Evolutionary conservation across 2,888 invertebrate species (phyloP), one percentile per base, ranked within the genome.

Genomic region (Petrolisthes cinctipes): DNA sequence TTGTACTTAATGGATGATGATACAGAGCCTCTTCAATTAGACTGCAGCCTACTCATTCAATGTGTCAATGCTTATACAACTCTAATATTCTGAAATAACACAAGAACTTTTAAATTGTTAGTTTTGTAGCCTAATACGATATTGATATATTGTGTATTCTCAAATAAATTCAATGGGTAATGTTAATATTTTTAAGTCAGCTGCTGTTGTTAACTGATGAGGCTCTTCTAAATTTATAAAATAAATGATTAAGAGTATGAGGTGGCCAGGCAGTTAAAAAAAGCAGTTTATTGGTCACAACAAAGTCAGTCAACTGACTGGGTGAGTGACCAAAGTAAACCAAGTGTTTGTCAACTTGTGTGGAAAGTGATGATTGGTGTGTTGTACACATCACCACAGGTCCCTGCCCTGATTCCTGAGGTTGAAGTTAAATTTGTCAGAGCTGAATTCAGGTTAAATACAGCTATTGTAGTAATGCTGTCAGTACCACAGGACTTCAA

Each of bases 381-480:
- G 85, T 73, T 78, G n/a, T 56, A 80, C 23, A 53, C 75, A 57
- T 83, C 79, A 83, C 83, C 83, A 73, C 86, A 79, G 76, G 83
- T 87, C 87, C 86, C 86, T 87, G 87, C 87, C 87, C 68, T 84
- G 87, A 84, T 87, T 87, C 87, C 87, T 87, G 87, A 87, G 87
- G 80, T 87, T 84, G 82, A 87, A 87, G 80, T 80, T 81, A 71
- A 87, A 83, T 83, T 81, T 81, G 79, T 82, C 53, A 78, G 79
- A 86, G 51, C 23, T 61, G 14, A 84, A 84, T 84, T 78, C 78
- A 85, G 79, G 78, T 9, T 9, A 79, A 85, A 14, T 51, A 66
- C 56, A 78, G 56, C 54, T 71, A 68, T 68, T 61, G 20, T 66
- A 61, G 68, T 85, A 66, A 82, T 79, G 51, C n/a, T 68, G 23